Evolutionary conservation across 2,797 vertebrate genomes (phyloP).

Genomic region (Mionectes olivaceus): DNA sequence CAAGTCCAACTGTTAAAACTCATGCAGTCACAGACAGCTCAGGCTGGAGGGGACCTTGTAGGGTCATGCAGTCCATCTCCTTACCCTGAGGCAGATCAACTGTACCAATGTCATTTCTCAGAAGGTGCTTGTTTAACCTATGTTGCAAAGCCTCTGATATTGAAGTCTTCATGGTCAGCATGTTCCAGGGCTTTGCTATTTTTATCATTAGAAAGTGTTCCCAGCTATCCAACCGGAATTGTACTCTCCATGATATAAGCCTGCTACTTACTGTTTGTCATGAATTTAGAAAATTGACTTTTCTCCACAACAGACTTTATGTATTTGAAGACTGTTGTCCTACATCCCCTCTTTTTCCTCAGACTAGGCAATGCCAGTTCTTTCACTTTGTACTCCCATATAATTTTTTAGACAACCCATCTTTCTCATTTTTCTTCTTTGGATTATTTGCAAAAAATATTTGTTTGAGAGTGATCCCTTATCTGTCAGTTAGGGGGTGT

Average conservation of each 20-base stretch:
- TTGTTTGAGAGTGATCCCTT: not conserved
- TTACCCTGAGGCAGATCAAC: not conserved
- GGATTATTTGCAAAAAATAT: not conserved
- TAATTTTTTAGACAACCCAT: not conserved
- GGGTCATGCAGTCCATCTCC: not conserved
- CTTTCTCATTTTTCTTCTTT: not conserved
- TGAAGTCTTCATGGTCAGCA: not conserved
- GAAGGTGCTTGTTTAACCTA: constrained; percentile 2
- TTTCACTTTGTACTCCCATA: not conserved
- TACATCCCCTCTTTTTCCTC: not conserved
- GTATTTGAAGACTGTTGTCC: not conserved
- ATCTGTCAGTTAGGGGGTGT: not conserved
- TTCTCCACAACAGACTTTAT: not conserved
- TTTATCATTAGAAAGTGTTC: not conserved
- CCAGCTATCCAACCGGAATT: not conserved
- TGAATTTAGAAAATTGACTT: not conserved
- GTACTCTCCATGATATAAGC: not conserved
- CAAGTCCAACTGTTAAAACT: not conserved
- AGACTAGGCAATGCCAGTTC: not conserved
- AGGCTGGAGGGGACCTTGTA: not conserved
- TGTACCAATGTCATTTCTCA: not conserved
- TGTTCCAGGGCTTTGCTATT: constrained; percentile 2
- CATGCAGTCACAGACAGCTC: not conserved
- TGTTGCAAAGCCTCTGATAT: not conserved
- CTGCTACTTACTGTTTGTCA: not conserved